Evolutionary conservation across 2,888 invertebrate genomes (phyloP).

Genomic region (Heterodera filipjevi): DNA sequence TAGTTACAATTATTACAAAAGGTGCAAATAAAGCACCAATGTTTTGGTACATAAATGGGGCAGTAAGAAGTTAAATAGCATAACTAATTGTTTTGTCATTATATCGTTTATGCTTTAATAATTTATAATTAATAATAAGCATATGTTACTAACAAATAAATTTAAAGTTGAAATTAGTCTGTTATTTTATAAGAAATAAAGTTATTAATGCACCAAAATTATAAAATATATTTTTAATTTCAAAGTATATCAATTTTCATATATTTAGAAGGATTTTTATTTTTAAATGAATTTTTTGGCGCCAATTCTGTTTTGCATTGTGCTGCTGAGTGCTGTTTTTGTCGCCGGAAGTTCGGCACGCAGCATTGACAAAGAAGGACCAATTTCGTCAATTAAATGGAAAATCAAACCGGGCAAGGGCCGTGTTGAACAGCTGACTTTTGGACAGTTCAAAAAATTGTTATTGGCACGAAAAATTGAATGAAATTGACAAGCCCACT

Average conservation of each 20-base stretch:
- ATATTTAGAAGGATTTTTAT: not conserved
- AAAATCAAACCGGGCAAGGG: conserved; percentile 8
- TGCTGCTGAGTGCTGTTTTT: not conserved
- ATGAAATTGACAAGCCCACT: not conserved
- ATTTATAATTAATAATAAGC: too few species aligned
- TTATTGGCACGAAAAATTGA: conserved; percentile 3
- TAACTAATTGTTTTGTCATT: too few species aligned
- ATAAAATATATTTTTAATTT: not conserved
- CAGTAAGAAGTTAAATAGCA: too few species aligned
- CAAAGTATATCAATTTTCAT: not conserved
- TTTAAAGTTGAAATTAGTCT: too few species aligned
- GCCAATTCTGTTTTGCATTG: not conserved
- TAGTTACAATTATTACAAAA: too few species aligned
- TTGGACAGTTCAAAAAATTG: conserved; percentile 9
- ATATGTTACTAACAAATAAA: too few species aligned
- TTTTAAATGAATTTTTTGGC: conserved; percentile 5
- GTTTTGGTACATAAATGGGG: too few species aligned
- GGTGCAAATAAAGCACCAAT: too few species aligned
- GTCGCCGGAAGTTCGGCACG: not conserved
- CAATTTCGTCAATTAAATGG: not conserved
- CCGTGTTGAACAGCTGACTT: not conserved
- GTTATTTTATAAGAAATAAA: too few species aligned
- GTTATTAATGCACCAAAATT: not conserved
- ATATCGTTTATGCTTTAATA: too few species aligned
- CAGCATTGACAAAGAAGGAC: not conserved